These are phyloP conservation scores for Esox lucius DNA, from an alignment of 2,797 vertebrate genomes.

Conservation along the genomic window DNA sequence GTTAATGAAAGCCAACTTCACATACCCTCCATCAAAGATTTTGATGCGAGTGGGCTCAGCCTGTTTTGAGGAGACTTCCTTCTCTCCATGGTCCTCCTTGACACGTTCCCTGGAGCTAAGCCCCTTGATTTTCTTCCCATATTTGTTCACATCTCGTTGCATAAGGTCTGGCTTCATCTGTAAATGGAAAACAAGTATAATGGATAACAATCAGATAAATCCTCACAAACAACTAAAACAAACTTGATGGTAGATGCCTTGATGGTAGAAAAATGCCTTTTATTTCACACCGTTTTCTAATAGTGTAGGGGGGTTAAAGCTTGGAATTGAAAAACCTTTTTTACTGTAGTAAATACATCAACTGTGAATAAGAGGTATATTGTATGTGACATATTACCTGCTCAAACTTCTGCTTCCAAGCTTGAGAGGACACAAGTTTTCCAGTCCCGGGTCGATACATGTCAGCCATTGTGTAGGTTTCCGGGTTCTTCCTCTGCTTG, in stretches of 20 bases:
- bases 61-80: constrained; percentile 88
- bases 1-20: constrained; percentile 17
- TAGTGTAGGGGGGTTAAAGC: neutral
- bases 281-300: neutral
- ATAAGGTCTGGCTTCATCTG: constrained; percentile 93
- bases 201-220: neutral
- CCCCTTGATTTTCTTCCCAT: constrained; percentile 92
- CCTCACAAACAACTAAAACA: neutral
- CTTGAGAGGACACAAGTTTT: constrained; percentile 91
- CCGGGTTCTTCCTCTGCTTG: constrained; percentile 83
- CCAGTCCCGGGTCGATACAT: constrained; percentile 87
- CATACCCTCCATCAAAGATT: constrained; percentile 99
- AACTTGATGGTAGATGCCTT: neutral
- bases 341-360: neutral
- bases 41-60: constrained; percentile 93
- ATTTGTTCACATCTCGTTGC: constrained; percentile 85
- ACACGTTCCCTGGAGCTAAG: constrained; percentile 87
- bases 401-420: constrained; percentile 90
- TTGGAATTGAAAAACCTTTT: neutral
- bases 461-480: constrained; percentile 87
- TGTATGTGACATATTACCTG: constrained; percentile 77
- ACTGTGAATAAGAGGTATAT: neutral
- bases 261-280: neutral
- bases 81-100: constrained; percentile 89
- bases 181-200: constrained; percentile 40